Evolutionary conservation across 1,140 invertebrate species (phyloP).

Genomic region (Procambarus virginalis): DNA sequence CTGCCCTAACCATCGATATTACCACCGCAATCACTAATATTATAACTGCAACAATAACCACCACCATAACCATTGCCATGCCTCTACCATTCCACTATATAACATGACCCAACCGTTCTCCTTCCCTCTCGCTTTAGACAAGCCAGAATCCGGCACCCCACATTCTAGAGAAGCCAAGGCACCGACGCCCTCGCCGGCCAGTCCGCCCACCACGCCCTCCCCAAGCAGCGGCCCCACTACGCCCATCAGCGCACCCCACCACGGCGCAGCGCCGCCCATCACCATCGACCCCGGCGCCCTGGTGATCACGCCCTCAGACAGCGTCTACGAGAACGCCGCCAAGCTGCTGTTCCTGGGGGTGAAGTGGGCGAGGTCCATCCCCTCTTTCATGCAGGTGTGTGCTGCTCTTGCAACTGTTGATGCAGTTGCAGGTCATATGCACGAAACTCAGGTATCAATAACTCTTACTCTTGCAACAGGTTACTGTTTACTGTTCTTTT

Average conservation of each 20-base stretch:
- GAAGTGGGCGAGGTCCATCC: constrained; percentile 85
- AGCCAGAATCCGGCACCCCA: not conserved
- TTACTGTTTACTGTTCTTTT: too few relatives aligned
- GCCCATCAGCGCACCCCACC: not conserved
- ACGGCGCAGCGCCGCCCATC: constrained; percentile 32
- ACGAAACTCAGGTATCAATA: too few relatives aligned
- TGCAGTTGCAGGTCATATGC: too few relatives aligned
- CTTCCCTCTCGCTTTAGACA: not conserved
- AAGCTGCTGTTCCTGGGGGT: constrained; percentile 85
- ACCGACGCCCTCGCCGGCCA: constrained; percentile 34
- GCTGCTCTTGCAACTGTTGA: too few relatives aligned
- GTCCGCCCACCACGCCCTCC: constrained; percentile 29
- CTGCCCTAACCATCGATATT: too few relatives aligned
- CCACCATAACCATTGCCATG: too few relatives aligned
- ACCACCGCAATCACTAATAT: too few relatives aligned
- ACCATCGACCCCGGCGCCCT: constrained; percentile 47
- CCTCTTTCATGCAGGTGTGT: constrained; percentile 82
- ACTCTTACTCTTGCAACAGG: too few relatives aligned
- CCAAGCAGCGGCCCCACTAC: not conserved
- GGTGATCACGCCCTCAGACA: constrained; percentile 75
- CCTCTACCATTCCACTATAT: too few relatives aligned
- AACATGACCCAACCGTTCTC: too few relatives aligned
- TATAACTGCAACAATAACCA: too few relatives aligned
- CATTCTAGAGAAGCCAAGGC: not conserved
- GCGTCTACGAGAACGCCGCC: constrained; percentile 83